These are phyloP conservation scores for Illadopsis cleaveri DNA, from an alignment of 2,113 vertebrate species.

Conservation along the genomic window DNA sequence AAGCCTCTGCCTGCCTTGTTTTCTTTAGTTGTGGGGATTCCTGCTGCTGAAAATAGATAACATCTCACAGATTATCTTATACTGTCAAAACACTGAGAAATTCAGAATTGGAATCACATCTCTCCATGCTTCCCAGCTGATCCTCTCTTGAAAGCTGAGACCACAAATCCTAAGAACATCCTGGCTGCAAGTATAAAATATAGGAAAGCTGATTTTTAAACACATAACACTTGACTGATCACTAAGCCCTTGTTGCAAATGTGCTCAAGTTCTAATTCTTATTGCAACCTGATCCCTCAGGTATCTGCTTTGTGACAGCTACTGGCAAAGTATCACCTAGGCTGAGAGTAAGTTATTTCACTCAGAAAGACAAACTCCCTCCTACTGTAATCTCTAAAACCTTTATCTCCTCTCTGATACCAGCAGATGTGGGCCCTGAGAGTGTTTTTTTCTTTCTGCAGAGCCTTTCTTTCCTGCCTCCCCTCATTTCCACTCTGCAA, in stretches of 20 bases:
- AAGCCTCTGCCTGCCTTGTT: neutral
- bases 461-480: slow-evolving; percentile 5
- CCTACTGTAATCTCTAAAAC: neutral
- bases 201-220: neutral
- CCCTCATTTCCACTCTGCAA: neutral
- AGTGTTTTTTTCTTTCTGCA: neutral
- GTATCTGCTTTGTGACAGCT: neutral
- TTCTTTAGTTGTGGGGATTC: neutral
- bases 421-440: neutral
- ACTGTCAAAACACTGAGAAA: neutral
- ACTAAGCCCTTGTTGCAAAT: neutral
- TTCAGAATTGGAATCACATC: neutral
- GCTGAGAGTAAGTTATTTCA: neutral
- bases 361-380: neutral
- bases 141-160: neutral
- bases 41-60: neutral
- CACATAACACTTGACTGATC: neutral
- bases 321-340: neutral
- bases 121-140: neutral
- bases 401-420: neutral
- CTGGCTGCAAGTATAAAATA: neutral
- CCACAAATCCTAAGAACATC: neutral
- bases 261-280: neutral
- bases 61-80: neutral
- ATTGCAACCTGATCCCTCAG: neutral